Conservation (phyloP, 2,113 vertebrate genomes). For the Pluvialis apricaria region DNA sequence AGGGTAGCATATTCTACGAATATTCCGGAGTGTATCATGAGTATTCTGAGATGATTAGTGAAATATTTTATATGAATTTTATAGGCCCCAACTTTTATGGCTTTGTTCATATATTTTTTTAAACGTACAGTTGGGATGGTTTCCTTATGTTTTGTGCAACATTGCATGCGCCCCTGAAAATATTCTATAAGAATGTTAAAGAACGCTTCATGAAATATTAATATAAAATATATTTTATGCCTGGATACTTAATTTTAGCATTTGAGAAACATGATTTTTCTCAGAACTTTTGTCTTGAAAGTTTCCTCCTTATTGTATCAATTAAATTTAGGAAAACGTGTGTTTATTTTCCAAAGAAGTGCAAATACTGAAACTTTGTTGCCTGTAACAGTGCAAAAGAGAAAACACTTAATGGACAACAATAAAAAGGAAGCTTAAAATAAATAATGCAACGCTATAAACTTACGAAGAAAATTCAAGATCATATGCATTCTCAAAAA, state of each 20-base stretch:
- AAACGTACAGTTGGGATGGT: accelerated
- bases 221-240: neutral
- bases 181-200: neutral
- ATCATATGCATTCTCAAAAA: neutral
- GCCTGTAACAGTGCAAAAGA: neutral
- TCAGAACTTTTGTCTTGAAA: neutral
- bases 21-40: neutral
- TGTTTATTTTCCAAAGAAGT: conserved; percentile 4
- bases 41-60: neutral
- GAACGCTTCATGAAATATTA: neutral
- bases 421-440: conserved; percentile 15
- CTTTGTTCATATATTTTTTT: neutral
- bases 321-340: neutral
- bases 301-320: neutral
- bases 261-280: neutral
- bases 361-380: neutral
- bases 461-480: neutral
- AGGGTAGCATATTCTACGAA: neutral
- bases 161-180: neutral
- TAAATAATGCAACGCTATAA: neutral
- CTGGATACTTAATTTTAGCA: neutral
- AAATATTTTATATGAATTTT: neutral
- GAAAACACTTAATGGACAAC: neutral
- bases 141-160: neutral
- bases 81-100: neutral